Evolutionary conservation across 1,140 invertebrate species (phyloP), one percentile per base, ranked within the genome.

Genomic region (Apolygus lucorum): DNA sequence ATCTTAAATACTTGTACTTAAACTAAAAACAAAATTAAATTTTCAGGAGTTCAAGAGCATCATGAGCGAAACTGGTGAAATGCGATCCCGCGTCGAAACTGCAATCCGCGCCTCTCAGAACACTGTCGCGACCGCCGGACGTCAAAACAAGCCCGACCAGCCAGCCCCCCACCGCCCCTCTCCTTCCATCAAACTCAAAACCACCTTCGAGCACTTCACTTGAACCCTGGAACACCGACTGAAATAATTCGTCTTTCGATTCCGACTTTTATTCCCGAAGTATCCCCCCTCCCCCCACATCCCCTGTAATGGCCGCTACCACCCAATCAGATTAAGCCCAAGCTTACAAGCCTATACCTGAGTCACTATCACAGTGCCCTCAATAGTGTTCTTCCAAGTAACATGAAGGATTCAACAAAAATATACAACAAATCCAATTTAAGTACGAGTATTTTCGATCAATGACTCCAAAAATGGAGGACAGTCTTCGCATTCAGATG

Each of bases 131-230:
- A 25, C 81, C 79, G 70, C 78, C 73, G 75, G 79, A 77, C 70
- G 77, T 79, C 59, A 79, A 79, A 71, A 73, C 74, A 49, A 76
- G 78, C 70, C 68, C 76, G 52, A 80, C 75, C 73, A 76, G 63
- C 81, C 80, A 42, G 71, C 76, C 28, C 74, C 78, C 70, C 83
- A 81, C 66, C 85, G 87, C 74, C 84, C 63, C 90, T 52, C 67
- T n/a, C 71, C 91, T 64, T 89, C 92, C 11, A 98, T 98, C 75
- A 93, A 95, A 79, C 83, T 98, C 59, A 97, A 96, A 84, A 97
- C 93, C 21, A 92, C 96, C 80, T 98, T 98, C 78, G 94, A 93
- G 74, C 95, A 97, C 82, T 98, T 94, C 75, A 86, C 85, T 74
- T 87, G 22, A 59, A 59, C n/a, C n/a, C n/a, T n/a, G n/a, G n/a